A percentile compares a stretch with the other conserved stretches of the same genome.
Conservation (phyloP, 2,888 invertebrate species). For the Campoplex capitator region DNA sequence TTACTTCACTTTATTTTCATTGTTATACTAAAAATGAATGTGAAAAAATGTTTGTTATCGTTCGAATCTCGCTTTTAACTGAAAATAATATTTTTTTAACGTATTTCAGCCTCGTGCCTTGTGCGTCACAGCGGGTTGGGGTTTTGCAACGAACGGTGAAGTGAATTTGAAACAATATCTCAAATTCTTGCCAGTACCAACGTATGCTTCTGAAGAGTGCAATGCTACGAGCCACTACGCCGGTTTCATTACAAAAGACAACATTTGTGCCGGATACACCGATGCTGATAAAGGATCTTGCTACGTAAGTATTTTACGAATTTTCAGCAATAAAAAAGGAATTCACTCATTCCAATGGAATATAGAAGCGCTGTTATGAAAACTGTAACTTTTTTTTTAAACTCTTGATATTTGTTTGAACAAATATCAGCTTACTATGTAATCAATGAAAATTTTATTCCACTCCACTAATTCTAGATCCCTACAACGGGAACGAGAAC, state of each 20-base stretch:
- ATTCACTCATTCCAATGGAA: neutral
- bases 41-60: neutral
- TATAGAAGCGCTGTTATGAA: neutral
- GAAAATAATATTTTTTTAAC: neutral
- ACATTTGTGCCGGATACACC: constrained; percentile 87
- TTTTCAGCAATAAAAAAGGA: neutral
- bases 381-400: neutral
- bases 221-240: constrained; percentile 88
- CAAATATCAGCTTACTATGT: too few relatives aligned
- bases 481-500: too few relatives aligned
- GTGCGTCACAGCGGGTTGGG: constrained; percentile 88
- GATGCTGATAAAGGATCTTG: constrained; percentile 87
- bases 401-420: too few relatives aligned
- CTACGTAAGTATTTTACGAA: constrained; percentile 85
- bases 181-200: constrained; percentile 86
- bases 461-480: too few relatives aligned
- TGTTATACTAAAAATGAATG: neutral
- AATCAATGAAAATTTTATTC: too few relatives aligned
- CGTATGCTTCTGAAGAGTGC: constrained; percentile 86
- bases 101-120: constrained; percentile 84
- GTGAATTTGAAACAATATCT: constrained; percentile 85
- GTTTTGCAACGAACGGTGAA: constrained; percentile 83
- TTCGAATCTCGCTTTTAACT: neutral
- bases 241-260: constrained; percentile 86
- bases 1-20: neutral